A percentile compares a stretch with the other conserved stretches of the same genome.
Evolutionary conservation across 2,888 invertebrate species (phyloP).

Genomic region (Pseudanteris insignis): DNA sequence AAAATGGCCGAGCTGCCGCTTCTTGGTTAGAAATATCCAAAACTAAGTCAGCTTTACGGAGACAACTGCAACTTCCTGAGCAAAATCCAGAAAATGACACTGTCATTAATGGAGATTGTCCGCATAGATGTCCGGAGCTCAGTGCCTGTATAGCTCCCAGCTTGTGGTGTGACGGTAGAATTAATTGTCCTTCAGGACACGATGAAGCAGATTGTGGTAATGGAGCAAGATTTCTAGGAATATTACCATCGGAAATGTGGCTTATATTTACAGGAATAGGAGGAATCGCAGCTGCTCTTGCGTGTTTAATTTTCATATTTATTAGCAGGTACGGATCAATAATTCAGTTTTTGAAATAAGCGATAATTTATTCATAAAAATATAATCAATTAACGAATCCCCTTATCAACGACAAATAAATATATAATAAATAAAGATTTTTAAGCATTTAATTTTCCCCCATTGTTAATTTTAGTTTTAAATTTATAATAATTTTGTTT

Average conservation of each 20-base stretch:
- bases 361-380: background rate
- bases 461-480: constrained; percentile 60
- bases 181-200: constrained; percentile 68
- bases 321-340: constrained; percentile 69
- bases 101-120: constrained; percentile 56
- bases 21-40: constrained; percentile 80
- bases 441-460: no score
- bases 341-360: no score
- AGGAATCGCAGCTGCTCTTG: constrained; percentile 67
- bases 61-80: constrained; percentile 69
- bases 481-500: no score
- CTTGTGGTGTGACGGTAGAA: constrained; percentile 68
- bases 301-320: constrained; percentile 64
- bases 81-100: constrained; percentile 58
- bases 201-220: constrained; percentile 74
- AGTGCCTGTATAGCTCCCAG: constrained; percentile 65
- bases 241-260: constrained; percentile 68
- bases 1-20: constrained; percentile 80
- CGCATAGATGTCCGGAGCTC: constrained; percentile 64
- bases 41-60: constrained; percentile 72
- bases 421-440: constrained; percentile 5
- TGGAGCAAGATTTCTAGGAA: constrained; percentile 67
- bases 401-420: no score
- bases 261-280: constrained; percentile 61
- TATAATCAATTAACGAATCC: background rate